Percentiles rank a stretch among this genome's conserved stretches.
Evolutionary conservation across 2,113 vertebrate genomes (phyloP).

Genomic region (Phrynosoma blainvillii): DNA sequence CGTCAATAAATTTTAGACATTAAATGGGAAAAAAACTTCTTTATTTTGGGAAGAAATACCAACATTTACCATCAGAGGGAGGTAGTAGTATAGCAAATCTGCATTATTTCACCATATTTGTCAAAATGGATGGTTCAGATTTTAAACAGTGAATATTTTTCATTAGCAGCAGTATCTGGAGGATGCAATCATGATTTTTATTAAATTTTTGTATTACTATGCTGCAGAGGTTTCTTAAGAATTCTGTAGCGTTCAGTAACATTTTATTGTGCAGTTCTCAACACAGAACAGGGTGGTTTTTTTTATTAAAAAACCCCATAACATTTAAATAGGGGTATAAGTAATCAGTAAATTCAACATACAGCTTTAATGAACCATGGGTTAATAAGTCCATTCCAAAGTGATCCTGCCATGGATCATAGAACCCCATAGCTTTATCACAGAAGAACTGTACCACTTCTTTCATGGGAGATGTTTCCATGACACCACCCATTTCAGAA

Average conservation of each 20-base stretch:
- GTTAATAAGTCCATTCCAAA: neutral
- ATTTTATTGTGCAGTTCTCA: neutral
- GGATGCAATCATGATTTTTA: neutral
- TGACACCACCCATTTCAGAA: neutral
- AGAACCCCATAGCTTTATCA: neutral
- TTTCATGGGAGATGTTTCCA: neutral
- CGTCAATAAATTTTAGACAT: neutral
- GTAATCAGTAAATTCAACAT: neutral
- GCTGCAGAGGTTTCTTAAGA: neutral
- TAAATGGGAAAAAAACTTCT: neutral
- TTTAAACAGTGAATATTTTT: neutral
- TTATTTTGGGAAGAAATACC: conserved; percentile 48
- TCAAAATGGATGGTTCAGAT: neutral
- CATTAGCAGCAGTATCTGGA: neutral
- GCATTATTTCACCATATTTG: neutral
- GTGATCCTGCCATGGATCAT: neutral
- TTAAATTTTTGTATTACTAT: neutral
- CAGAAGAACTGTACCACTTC: neutral
- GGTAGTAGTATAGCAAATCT: conserved; percentile 49
- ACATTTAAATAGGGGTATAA: neutral
- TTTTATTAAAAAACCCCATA: neutral
- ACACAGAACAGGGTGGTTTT: neutral
- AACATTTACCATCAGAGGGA: conserved; percentile 64
- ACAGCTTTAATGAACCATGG: neutral
- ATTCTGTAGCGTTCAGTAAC: neutral